Evolutionary conservation across 2,113 vertebrate genomes (phyloP), one percentile per base, ranked within the genome.

Genomic region (Leucoraja erinaceus): DNA sequence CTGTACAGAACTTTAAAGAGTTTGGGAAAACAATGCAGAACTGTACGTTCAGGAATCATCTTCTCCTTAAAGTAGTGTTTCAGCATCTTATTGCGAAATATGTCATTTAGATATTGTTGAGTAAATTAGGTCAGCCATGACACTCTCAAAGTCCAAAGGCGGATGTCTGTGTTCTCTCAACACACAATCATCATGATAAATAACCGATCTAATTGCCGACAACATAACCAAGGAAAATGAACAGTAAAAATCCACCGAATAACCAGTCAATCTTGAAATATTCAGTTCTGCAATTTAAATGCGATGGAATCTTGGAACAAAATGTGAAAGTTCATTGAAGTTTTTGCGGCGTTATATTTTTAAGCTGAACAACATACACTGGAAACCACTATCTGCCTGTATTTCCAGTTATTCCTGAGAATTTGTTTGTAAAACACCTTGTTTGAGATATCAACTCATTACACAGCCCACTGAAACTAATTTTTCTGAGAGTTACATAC

Each of bases 1-100:
- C 96, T 97, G 95, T 95, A 95, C 86, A 94, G 93, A 84, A 94
- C 94, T 95, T 95, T 95, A 94, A 95, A 95, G 94, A 93, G 76
- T 63, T 75, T 75, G 76, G 54, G 77, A 79, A 88, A 88, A 93
- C 31, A 91, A 72, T 68, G 70, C 66, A 72, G 90, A 74, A 91
- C 33, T 94, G 93, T 93, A 14, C 0, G 28, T 93, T 93, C 59
- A 38, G 94, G 95, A 94, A 91, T 95, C 94, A 94, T 93, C 68
- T 91, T 91, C 68, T 68, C 28, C 66, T 74, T 91, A 74, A 91
- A 72, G 90, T 91, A 74, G 90, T 22, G 72, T 91, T 91, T 91
- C 90, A 72, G 66, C 90, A 91, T 68, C 90, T 91, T 72, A 47
- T 38, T 91, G 90, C 68, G 54, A 91, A 91, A 72, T 72, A 91